phyloP scores from a whole-genome alignment of 2,113 vertebrate genomes.

The Tyrannus savana region DNA sequence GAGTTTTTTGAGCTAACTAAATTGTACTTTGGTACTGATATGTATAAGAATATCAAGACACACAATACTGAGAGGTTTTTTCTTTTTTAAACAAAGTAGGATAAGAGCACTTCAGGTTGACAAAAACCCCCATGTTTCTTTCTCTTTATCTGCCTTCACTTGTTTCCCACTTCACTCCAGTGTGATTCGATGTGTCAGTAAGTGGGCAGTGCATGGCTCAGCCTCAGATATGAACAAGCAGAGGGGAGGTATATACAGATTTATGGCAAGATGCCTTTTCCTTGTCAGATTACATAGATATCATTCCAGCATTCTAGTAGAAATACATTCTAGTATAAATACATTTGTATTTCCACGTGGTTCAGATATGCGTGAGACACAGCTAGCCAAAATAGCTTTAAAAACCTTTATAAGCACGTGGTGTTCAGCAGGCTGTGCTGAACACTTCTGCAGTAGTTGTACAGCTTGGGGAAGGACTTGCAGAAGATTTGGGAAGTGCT shows the following conservation, averaged over 20 bases:
- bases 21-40: slow-evolving; percentile 68
- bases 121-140: not conserved
- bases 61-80: not conserved
- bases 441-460: not conserved
- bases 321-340: not conserved
- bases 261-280: not conserved
- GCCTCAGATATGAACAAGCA: not conserved
- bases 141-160: not conserved
- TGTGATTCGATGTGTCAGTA: not conserved
- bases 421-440: not conserved
- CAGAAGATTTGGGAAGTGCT: slow-evolving; percentile 10
- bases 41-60: slow-evolving; percentile 50
- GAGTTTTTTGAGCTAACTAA: slow-evolving; percentile 72
- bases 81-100: not conserved
- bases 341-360: not conserved
- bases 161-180: not conserved
- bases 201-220: not conserved
- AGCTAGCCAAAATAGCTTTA: not conserved
- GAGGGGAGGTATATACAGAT: not conserved
- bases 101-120: not conserved
- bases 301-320: not conserved
- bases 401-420: not conserved
- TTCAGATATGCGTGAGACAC: not conserved
- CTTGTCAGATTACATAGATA: not conserved
- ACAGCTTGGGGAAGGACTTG: not conserved